Evolutionary conservation across 2,113 vertebrate genomes (phyloP).

Genomic region (Macrotus californicus): DNA sequence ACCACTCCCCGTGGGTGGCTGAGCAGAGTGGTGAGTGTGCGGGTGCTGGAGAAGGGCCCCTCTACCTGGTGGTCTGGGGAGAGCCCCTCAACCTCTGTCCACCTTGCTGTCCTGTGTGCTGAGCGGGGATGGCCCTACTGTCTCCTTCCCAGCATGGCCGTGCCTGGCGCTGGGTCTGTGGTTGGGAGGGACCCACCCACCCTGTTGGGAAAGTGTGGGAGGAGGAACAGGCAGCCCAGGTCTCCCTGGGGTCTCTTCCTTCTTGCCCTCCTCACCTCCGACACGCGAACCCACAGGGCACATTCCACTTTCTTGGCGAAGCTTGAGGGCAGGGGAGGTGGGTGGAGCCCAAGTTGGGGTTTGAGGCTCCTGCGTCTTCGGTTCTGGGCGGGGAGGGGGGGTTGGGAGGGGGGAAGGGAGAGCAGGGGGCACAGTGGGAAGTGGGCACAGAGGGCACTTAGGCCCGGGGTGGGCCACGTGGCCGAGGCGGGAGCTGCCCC

Average conservation of each 20-base stretch:
- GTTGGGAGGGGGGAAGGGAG: background rate
- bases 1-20: too few relatives aligned
- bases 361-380: background rate
- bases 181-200: background rate
- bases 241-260: background rate
- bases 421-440: background rate
- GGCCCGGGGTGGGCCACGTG: too few relatives aligned
- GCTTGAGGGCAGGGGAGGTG: background rate
- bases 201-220: too few relatives aligned
- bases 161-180: background rate
- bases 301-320: background rate
- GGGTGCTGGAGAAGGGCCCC: background rate
- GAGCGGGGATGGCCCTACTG: background rate
- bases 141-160: accelerated
- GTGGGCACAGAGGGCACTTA: too few relatives aligned
- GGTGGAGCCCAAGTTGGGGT: too few relatives aligned
- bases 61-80: background rate
- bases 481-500: too few relatives aligned
- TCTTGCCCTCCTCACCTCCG: background rate
- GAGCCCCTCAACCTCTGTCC: background rate
- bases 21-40: accelerated
- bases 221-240: background rate
- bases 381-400: background rate
- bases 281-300: background rate
- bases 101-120: background rate